Evolutionary conservation across 2,797 vertebrate genomes (phyloP).

Genomic region (Spinus olivaceus): DNA sequence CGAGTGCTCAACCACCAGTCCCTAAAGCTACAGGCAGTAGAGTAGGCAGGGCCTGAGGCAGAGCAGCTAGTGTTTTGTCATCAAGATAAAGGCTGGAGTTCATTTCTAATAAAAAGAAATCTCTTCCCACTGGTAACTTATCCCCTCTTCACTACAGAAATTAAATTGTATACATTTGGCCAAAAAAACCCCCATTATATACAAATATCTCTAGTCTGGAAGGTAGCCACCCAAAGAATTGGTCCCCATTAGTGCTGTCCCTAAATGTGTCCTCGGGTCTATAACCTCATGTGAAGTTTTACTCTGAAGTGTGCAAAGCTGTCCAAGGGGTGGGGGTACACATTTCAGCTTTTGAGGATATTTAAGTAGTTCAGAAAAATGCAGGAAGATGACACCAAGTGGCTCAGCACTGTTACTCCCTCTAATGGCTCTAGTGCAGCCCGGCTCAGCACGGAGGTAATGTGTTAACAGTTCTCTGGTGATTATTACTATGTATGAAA

Average conservation of each 20-base stretch:
- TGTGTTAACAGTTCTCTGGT: constrained; percentile 63
- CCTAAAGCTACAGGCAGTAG: neutral
- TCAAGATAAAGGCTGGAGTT: constrained; percentile 27
- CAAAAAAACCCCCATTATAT: fast-evolving
- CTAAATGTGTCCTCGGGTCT: constrained; percentile 53
- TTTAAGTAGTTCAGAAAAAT: constrained; percentile 8
- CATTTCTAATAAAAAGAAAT: neutral
- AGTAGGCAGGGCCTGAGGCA: constrained; percentile 8
- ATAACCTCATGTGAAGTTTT: constrained; percentile 52
- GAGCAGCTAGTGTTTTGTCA: constrained; percentile 27
- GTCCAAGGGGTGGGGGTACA: constrained; percentile 39
- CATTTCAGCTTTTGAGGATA: neutral
- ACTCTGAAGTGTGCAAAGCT: constrained; percentile 43
- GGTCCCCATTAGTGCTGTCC: constrained; percentile 69
- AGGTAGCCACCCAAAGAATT: neutral
- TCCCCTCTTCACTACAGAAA: neutral
- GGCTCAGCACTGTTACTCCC: constrained; percentile 54
- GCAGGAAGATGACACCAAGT: constrained; percentile 19
- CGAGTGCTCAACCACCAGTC: neutral
- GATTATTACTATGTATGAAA: constrained; percentile 68
- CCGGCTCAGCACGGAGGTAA: constrained; percentile 52
- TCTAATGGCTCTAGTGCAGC: constrained; percentile 43
- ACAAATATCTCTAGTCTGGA: neutral
- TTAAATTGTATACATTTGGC: neutral
- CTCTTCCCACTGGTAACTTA: neutral